These are phyloP conservation scores for Anolis sagrei DNA, from an alignment of 2,113 vertebrate genomes.

Conservation along the genomic window DNA sequence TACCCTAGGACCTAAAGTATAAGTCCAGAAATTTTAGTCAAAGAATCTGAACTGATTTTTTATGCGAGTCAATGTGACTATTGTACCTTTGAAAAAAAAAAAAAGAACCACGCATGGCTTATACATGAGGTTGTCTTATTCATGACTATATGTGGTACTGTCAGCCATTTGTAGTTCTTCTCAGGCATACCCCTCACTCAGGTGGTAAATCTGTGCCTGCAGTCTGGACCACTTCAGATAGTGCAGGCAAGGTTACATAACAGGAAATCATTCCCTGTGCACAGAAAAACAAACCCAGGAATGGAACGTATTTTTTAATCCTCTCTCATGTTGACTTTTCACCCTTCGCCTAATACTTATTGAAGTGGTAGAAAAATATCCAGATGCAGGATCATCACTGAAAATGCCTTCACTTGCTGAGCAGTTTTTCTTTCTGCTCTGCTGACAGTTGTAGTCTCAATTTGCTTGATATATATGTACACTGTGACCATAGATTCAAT, in stretches of 20 bases:
- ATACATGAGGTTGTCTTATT: too few relatives aligned
- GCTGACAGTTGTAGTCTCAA: not conserved
- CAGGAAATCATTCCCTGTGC: not conserved
- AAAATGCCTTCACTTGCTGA: not conserved
- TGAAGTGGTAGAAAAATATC: not conserved
- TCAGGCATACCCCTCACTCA: not conserved
- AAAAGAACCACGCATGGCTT: too few relatives aligned
- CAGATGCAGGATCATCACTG: not conserved
- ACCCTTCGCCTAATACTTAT: not conserved
- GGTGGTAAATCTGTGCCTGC: not conserved
- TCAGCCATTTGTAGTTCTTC: not conserved
- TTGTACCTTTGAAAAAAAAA: too few relatives aligned
- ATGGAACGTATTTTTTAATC: not conserved
- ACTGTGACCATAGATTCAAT: too few relatives aligned
- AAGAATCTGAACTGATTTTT: too few relatives aligned
- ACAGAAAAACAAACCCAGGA: not conserved
- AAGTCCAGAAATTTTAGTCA: too few relatives aligned
- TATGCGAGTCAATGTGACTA: too few relatives aligned
- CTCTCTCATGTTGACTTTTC: not conserved
- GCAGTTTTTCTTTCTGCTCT: not conserved
- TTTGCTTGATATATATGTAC: not conserved
- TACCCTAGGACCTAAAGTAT: not conserved
- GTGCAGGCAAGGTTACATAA: too few relatives aligned
- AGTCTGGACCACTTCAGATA: not conserved
- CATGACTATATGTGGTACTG: too few relatives aligned